These are phyloP conservation scores for Malurus splendens DNA, from an alignment of 2,797 vertebrate species.

Conservation along the genomic window DNA sequence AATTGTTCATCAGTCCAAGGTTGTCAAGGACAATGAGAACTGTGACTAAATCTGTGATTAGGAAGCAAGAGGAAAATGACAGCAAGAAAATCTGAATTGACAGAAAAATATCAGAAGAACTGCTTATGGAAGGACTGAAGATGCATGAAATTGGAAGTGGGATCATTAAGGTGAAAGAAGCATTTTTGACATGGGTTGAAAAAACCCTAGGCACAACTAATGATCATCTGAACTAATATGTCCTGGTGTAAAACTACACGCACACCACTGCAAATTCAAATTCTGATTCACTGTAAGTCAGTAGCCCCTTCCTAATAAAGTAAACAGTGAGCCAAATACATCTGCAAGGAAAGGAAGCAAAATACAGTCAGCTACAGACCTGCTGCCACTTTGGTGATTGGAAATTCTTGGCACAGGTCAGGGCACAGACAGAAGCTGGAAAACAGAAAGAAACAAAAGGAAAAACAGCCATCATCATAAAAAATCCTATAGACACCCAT, in stretches of 20 bases:
- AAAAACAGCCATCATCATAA: neutral
- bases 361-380: neutral
- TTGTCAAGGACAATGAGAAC: conserved; percentile 24
- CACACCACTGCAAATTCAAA: neutral
- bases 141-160: neutral
- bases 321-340: neutral
- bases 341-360: neutral
- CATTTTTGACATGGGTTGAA: neutral
- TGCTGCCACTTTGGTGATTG: neutral
- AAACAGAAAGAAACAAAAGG: neutral
- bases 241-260: neutral
- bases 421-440: neutral
- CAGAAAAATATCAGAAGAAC: neutral
- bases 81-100: neutral
- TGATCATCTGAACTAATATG: neutral
- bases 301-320: neutral
- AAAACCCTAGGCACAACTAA: neutral
- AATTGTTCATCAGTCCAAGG: neutral
- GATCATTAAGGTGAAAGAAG: neutral
- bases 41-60: conserved; percentile 9
- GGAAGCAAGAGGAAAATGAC: neutral
- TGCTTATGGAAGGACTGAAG: neutral
- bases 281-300: accelerated
- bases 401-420: neutral
- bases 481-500: neutral